These are phyloP conservation scores for Passer domesticus DNA, from an alignment of 2,113 vertebrate species.

Conservation along the genomic window DNA sequence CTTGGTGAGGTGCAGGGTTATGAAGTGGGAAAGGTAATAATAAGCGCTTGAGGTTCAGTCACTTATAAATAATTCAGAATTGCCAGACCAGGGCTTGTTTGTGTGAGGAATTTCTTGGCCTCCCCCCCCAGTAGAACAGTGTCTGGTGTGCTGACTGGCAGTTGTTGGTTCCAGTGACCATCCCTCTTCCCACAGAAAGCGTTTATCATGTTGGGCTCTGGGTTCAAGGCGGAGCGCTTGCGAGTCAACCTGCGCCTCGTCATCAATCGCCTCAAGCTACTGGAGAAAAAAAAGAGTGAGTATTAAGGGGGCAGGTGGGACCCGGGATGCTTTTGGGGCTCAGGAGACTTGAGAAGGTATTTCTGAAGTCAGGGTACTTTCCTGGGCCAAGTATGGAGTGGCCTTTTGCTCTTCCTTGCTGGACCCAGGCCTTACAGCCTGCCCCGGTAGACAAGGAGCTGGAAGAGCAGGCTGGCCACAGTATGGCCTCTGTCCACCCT, in stretches of 20 bases:
- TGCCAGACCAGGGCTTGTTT: neutral
- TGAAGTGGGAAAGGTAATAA: neutral
- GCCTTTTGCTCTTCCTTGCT: neutral
- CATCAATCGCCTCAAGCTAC: conserved; percentile 94
- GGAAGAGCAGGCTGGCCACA: neutral
- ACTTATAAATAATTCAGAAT: neutral
- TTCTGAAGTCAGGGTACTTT: neutral
- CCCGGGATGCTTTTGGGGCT: neutral
- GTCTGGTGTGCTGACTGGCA: neutral
- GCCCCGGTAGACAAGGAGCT: fast-evolving
- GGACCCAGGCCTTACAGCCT: neutral
- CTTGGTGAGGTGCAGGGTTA: neutral
- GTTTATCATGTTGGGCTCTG: conserved; percentile 86
- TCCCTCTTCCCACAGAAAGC: conserved; percentile 1
- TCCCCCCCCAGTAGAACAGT: neutral
- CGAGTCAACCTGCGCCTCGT: conserved; percentile 94
- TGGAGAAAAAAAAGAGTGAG: conserved; percentile 99
- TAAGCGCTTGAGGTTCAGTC: neutral
- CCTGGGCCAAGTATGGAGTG: neutral
- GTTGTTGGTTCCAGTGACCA: neutral
- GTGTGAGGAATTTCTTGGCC: neutral
- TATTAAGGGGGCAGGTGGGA: neutral
- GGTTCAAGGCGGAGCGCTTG: conserved; percentile 93
- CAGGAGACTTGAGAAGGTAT: neutral
- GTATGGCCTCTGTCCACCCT: neutral